Evolutionary conservation across 2,113 vertebrate species (phyloP).

Genomic region (Anolis sagrei): DNA sequence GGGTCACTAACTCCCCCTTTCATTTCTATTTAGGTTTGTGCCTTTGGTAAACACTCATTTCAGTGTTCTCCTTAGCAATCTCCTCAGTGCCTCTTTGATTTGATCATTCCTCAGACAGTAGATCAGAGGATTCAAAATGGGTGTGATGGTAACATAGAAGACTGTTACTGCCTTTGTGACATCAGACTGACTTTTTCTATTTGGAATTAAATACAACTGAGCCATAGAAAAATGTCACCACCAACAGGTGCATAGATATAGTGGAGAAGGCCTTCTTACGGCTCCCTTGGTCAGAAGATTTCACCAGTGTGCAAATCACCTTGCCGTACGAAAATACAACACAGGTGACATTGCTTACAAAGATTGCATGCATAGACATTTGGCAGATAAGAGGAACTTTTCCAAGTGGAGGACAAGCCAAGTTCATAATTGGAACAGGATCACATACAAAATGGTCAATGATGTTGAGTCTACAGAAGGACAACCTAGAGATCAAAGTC

Average conservation of each 20-base stretch:
- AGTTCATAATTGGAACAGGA: conserved; percentile 51
- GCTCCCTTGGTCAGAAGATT: conserved; percentile 31
- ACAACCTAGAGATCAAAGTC: conserved; percentile 51
- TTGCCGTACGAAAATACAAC: conserved; percentile 56
- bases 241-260: conserved; percentile 53
- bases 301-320: conserved; percentile 52
- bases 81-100: conserved; percentile 55
- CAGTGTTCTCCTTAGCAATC: conserved; percentile 16
- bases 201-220: conserved; percentile 49
- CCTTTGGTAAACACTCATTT: too few species aligned
- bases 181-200: not conserved
- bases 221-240: conserved; percentile 61
- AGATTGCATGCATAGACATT: not conserved
- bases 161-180: not conserved
- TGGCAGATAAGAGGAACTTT: not conserved
- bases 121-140: conserved; percentile 27
- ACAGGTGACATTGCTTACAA: conserved; percentile 37
- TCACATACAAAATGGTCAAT: conserved; percentile 62
- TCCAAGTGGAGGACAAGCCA: conserved; percentile 41
- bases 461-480: conserved; percentile 60
- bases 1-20: too few species aligned
- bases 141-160: not conserved
- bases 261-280: conserved; percentile 63
- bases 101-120: conserved; percentile 62
- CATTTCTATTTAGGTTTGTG: not conserved